Evolutionary conservation across 2,113 vertebrate genomes (phyloP), one percentile per base, ranked within the genome.

Genomic region (Psammodynastes pulverulentus): DNA sequence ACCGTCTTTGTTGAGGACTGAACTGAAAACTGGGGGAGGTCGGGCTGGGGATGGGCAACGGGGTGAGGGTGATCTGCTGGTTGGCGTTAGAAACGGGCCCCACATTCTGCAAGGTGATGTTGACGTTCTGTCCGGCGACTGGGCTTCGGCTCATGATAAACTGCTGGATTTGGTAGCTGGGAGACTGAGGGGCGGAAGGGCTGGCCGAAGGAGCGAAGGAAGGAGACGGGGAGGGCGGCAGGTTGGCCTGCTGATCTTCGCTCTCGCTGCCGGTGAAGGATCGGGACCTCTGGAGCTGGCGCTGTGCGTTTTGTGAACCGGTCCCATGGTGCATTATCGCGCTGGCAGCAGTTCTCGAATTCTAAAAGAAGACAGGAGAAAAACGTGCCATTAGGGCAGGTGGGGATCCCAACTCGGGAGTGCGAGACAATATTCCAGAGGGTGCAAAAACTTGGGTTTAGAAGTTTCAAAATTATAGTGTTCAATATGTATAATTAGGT

Each of bases 281-380:
- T 95, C 99, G 98, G 93, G 99, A 97, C 95, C 98, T 97, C 97
- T 99, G 99, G 89, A 99, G 98, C 97, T 98, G 98, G 91, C 99
- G 98, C 97, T 99, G 99, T 94, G 98, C 98, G 95, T 98, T 99
- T 96, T 99, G 98, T 96, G 98, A 98, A 96, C 98, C 99, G 95
- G 97, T 99, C 97, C 99, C 99, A 99, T 99, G 99, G 98, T 99
- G 99, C 99, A 99, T 99, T 96, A 97, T 99, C 96, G 86, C 97
- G 95, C 96, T 95, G 96, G 46, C 95, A n/a, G 26, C 26, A 3
- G 34, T 96, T 96, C 95, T 93, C 86, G 23, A 1, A 46, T 0
- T 29, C 94, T 96, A 91, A 95, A 85, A 94, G 93, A 96, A 97
- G 96, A 5, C 87, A 4, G 39, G 5, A 96, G 0, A 94, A 94